Base-by-base conservation (phyloP, 1,140 invertebrate genomes). In the Trichomalopsis sarcophagae region DNA sequence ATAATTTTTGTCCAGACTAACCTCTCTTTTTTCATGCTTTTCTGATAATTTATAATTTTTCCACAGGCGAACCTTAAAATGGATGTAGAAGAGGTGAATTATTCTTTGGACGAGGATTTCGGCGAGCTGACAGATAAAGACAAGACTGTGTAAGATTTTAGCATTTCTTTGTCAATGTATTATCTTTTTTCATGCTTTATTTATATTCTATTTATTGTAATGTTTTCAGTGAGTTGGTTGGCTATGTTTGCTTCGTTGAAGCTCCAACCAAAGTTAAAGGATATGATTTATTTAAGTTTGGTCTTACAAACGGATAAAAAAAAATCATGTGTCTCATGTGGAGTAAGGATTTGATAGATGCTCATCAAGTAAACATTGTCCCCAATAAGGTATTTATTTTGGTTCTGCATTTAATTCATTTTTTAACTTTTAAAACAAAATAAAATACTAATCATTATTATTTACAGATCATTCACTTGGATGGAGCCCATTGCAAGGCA, bases 261-360 rank as follows among this genome's bases (percentile, higher is more conserved):
- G 27, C 69, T 30, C 69, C 69, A 71, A 27, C 23, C 11, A 71
- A 30, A 30, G n/a, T 27, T 27, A 71, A 71, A 13, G 23, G 11
- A 7, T 71, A 71, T 11, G 69, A 71, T 71, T 30, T 71, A 6
- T 71, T 71, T 13, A 71, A 71, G 23, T 71, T 71, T 71, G 69
- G 69, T 13, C 6, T 71, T 30, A 7, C n/a, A n/a, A 71, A 71
- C 23, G 69, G 69, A 27, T 27, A 14, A 6, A 71, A 71, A 30
- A 71, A 71, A 23, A 17, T 71, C n/a, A 71, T 71, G 69, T 71
- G 69, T 11, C 27, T 71, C 5, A 11, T 30, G 23, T 30, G 69
- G 13, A 30, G 11, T 11, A 30, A 27, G 11, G 23, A 4, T 13
- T 71, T 71, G 23, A 71, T 71, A 2, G 11, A 71, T 13, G n/a